Evolutionary conservation across 2,797 vertebrate species (phyloP), one percentile per base, ranked within the genome.

Genomic region (Chelon labrosus): DNA sequence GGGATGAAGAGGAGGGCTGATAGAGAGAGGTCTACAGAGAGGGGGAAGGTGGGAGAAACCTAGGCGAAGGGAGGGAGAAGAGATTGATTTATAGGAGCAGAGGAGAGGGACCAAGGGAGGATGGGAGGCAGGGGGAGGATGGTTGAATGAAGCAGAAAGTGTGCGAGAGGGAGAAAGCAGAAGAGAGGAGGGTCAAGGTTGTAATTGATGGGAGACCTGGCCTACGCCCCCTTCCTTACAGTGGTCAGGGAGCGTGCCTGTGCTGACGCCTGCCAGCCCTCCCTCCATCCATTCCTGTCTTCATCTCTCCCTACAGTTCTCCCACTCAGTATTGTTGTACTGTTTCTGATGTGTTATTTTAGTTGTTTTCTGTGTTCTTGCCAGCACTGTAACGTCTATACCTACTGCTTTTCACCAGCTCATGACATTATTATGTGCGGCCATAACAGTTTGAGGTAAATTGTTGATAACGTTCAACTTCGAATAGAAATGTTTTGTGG

Each of bases 121-220:
- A 91, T 83, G 86, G 85, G 89, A 86, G 75, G 79, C 78, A 85
- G 77, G 70, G 86, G 82, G 85, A 82, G 86, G 86, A 74, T 87
- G 85, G 87, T 78, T 89, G 87, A 89, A 89, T 90, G 89, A 89
- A 89, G 89, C 87, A 90, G 89, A 90, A 92, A 90, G 88, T 80
- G 83, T 88, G 85, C 74, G 77, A 75, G 85, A 83, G 71, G 76
- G 82, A 84, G 84, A 83, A 74, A 88, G 74, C 78, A 86, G 82
- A 84, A 73, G 78, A 84, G 88, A 86, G 88, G 87, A 88, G 92
- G 92, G 92, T 94, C 92, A 95, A 95, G 94, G 93, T 95, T 93
- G 91, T 93, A 93, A 93, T 93, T 93, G 92, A 93, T 94, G 90
- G 91, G 91, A 91, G 91, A 89, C 85, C 88, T 92, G 92, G 91